phyloP scores from a whole-genome alignment of 1,140 invertebrate species.

The Aphelinus certus region DNA sequence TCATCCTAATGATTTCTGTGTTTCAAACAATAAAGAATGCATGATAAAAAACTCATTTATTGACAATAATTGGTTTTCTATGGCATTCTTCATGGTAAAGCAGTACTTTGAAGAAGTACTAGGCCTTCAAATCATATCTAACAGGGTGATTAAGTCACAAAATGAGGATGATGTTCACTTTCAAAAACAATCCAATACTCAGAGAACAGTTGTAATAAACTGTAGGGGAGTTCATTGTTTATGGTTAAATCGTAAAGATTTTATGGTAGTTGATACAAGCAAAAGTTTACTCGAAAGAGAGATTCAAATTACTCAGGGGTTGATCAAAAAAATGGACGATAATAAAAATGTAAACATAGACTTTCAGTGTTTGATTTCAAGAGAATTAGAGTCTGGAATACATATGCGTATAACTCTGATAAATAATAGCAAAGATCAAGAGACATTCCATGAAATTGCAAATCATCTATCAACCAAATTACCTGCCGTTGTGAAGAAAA shows the following conservation, averaged over 20 bases:
- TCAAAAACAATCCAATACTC: conserved; percentile 49
- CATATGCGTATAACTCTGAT: too few relatives aligned
- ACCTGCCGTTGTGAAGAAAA: too few relatives aligned
- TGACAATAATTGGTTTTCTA: conserved; percentile 43
- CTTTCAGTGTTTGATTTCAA: conserved; percentile 43
- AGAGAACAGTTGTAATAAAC: conserved; percentile 34
- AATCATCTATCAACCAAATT: too few relatives aligned
- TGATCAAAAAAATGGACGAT: background rate
- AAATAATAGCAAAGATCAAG: too few relatives aligned
- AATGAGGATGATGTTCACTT: conserved; percentile 48
- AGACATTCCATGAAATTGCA: too few relatives aligned
- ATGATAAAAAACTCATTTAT: background rate
- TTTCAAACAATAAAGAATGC: background rate
- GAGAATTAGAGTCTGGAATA: background rate
- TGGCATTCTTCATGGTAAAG: conserved; percentile 43
- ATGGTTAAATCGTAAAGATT: conserved; percentile 47
- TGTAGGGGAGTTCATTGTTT: conserved; percentile 47
- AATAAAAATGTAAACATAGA: conserved; percentile 35
- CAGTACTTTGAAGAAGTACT: conserved; percentile 54
- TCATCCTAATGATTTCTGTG: background rate
- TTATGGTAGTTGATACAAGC: conserved; percentile 25
- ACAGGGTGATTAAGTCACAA: conserved; percentile 48
- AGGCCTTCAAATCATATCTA: conserved; percentile 43
- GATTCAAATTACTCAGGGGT: conserved; percentile 42
- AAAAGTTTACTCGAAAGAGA: conserved; percentile 50